Evolutionary conservation across 2,888 invertebrate species (phyloP), one percentile per base, ranked within the genome.

Genomic region (Emmelina monodactyla): DNA sequence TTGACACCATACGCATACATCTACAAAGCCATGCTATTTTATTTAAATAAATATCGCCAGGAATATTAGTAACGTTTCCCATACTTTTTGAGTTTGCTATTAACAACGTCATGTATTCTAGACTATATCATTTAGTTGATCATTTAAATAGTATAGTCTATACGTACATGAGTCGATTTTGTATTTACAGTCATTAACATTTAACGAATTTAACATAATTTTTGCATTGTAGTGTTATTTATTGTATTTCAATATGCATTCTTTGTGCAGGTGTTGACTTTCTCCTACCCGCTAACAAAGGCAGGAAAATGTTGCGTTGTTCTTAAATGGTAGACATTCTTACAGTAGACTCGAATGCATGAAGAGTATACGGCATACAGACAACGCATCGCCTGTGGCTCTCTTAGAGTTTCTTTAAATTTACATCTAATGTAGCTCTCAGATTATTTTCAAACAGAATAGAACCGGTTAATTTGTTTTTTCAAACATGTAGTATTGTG

Each of bases 241-340:
- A 57, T 62, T 68, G 64, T 75, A 68, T 68, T 63, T 29, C 61
- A 72, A 70, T 59, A 61, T 65, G 78, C 78, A 76, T 79, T 76
- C 59, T 76, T 75, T 78, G 78, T 78, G 71, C 75, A 78, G 75
- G 75, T 78, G 67, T 78, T 76, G 67, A 70, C 61, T 72, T 76
- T 73, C 71, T 69, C 65, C 76, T 70, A 69, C 67, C 67, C 68
- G 73, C 75, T 78, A 78, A 79, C 78, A 69, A 63, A 70, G 72
- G 79, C 78, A 78, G 72, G 73, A 76, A 79, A 78, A 78, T 78
- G 78, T 78, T 79, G 78, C 78, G 69, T 73, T 70, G 70, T 68
- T 72, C n/a, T 66, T 68, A 58, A 58, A 58, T 59, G 63, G 54
- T 59, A n/a, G n/a, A n/a, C 50, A 55, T 60, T 55, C 45, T 53